Conservation (phyloP, 2,113 vertebrate genomes). For the Pipra filicauda region DNA sequence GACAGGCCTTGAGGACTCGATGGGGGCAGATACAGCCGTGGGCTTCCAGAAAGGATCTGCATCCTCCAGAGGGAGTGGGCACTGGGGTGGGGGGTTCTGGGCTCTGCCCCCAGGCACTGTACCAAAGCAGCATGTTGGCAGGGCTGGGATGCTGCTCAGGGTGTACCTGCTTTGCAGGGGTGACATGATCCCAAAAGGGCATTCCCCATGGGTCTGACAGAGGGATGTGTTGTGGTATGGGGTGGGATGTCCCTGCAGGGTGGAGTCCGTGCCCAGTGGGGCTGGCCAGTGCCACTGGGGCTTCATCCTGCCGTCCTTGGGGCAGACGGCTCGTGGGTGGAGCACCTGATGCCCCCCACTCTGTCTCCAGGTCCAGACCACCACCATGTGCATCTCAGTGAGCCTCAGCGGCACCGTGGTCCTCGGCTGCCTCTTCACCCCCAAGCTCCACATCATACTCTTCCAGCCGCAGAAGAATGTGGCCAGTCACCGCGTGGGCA, state of each 20-base stretch:
- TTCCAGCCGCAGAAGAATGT: slow-evolving; percentile 99
- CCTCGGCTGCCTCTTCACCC: slow-evolving; percentile 93
- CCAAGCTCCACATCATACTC: slow-evolving; percentile 96
- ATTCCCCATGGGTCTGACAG: background rate
- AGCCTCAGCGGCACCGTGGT: slow-evolving; percentile 97
- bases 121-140: background rate
- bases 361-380: slow-evolving; percentile 91
- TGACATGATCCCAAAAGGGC: background rate
- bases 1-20: background rate
- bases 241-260: background rate
- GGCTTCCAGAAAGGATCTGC: background rate
- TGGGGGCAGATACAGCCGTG: rapidly evolving
- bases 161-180: background rate
- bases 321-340: background rate
- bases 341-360: background rate
- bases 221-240: background rate
- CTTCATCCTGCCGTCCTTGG: background rate
- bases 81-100: rapidly evolving
- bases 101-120: background rate
- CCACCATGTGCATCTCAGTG: slow-evolving; percentile 97
- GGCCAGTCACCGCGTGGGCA: slow-evolving; percentile 83
- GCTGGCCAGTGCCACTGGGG: background rate
- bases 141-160: background rate
- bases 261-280: background rate
- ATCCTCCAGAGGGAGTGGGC: background rate